Evolutionary conservation across 37 sponge, comb jelly and placozoan species (phyloP).

Genomic region (Ephydatia muelleri): DNA sequence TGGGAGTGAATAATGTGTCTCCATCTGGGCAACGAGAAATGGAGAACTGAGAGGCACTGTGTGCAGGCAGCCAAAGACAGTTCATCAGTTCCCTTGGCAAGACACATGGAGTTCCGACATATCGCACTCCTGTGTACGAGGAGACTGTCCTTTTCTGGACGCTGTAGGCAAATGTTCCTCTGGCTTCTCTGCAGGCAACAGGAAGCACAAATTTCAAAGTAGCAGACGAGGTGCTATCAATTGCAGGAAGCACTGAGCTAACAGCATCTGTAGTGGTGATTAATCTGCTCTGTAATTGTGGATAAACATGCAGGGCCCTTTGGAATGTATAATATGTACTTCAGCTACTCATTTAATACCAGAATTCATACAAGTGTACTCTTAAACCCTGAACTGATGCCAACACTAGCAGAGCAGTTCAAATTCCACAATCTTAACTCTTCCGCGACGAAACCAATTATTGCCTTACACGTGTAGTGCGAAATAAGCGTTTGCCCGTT

Average conservation of each 20-base stretch:
- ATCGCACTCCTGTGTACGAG: constrained; percentile 6
- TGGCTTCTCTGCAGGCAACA: constrained; percentile 2
- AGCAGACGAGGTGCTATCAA: constrained; percentile 51
- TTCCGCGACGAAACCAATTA: too few relatives aligned
- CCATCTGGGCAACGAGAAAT: background rate
- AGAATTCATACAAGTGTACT: too few relatives aligned
- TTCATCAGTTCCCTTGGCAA: constrained; percentile 50
- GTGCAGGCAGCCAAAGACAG: constrained; percentile 14
- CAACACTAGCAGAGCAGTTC: too few relatives aligned
- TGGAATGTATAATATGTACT: too few relatives aligned
- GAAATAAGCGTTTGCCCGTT: too few relatives aligned
- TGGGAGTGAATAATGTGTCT: constrained; percentile 12
- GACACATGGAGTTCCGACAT: background rate
- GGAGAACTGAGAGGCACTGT: background rate
- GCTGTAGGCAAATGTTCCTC: constrained; percentile 7
- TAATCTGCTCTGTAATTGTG: background rate
- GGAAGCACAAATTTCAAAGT: background rate
- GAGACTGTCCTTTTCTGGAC: background rate
- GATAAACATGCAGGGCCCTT: too few relatives aligned
- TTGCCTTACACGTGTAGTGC: too few relatives aligned
- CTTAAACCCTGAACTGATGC: too few relatives aligned
- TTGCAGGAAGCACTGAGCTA: constrained; percentile 13
- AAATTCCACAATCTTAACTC: too few relatives aligned
- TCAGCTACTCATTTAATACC: too few relatives aligned
- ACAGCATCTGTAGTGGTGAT: background rate